A percentile compares a stretch with the other conserved stretches of the same genome.
phyloP scores from a whole-genome alignment of 1,140 invertebrate genomes.

The Hermetia illucens region DNA sequence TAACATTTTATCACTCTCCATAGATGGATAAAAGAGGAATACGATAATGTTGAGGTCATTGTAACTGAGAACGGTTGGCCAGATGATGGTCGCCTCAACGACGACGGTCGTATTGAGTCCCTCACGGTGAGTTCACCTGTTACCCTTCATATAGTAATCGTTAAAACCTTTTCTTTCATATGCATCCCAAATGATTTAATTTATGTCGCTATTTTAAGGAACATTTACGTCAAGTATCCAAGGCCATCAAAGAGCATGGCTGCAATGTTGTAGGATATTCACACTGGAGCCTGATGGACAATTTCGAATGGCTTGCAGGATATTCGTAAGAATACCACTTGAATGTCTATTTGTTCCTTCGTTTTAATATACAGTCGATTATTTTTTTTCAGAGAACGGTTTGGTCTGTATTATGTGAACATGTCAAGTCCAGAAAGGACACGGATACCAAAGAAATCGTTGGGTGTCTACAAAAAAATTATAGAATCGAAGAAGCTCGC shows the following conservation, averaged over 20 bases:
- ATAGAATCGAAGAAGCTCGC: too few relatives aligned
- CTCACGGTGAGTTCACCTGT: slow-evolving; percentile 14
- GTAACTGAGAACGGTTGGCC: slow-evolving; percentile 35
- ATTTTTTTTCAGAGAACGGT: slow-evolving; percentile 4
- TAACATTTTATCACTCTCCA: too few relatives aligned
- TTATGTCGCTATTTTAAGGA: too few relatives aligned
- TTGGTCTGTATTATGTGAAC: slow-evolving; percentile 4
- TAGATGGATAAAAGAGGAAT: slow-evolving; percentile 20
- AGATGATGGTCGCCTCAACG: slow-evolving; percentile 34
- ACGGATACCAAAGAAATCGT: slow-evolving; percentile 1
- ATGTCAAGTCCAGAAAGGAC: background rate
- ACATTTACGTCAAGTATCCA: too few relatives aligned
- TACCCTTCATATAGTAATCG: background rate
- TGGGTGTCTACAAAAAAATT: too few relatives aligned
- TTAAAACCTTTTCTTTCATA: slow-evolving; percentile 38
- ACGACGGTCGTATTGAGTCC: slow-evolving; percentile 33
- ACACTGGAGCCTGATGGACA: slow-evolving; percentile 61
- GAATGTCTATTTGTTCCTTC: background rate
- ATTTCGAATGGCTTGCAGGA: slow-evolving; percentile 58
- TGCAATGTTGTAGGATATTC: slow-evolving; percentile 52
- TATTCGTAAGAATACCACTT: slow-evolving; percentile 39
- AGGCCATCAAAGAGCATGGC: too few relatives aligned
- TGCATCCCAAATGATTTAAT: slow-evolving; percentile 44
- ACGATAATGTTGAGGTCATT: slow-evolving; percentile 21
- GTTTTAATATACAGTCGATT: background rate